Evolutionary conservation across 2,797 vertebrate genomes (phyloP).

Genomic region (Lithobates sylvaticus): DNA sequence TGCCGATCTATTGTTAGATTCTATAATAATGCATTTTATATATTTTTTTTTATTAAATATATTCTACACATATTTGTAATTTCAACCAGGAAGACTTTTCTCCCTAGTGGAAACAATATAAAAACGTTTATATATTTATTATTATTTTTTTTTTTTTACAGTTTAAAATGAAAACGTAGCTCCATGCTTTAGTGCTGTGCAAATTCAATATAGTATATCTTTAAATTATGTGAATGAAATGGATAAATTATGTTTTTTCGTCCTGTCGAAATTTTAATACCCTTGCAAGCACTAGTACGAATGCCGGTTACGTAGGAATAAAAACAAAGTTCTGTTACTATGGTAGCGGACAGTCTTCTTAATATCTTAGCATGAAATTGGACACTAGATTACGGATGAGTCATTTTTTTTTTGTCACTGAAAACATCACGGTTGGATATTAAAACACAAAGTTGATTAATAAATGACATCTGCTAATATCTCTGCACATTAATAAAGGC

Average conservation of each 20-base stretch:
- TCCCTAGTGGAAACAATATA: conserved; percentile 94
- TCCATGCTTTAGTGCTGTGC: conserved; percentile 94
- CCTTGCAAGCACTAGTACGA: conserved; percentile 83
- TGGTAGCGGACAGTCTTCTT: conserved; percentile 69
- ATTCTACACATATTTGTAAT: conserved; percentile 94
- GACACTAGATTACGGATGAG: conserved; percentile 77
- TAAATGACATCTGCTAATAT: conserved; percentile 77
- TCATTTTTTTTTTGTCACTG: conserved; percentile 69
- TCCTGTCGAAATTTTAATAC: conserved; percentile 77
- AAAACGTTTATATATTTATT: conserved; percentile 80
- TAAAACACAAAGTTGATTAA: conserved; percentile 77
- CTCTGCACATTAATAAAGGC: conserved; percentile 77
- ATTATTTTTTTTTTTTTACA: conserved; percentile 74
- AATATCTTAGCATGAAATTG: conserved; percentile 79
- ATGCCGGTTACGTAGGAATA: conserved; percentile 79
- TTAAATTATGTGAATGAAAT: conserved; percentile 79
- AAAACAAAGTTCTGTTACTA: conserved; percentile 74
- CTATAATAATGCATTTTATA: conserved; percentile 94
- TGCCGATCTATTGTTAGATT: conserved; percentile 93
- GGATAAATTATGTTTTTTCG: conserved; percentile 72
- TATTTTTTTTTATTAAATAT: conserved; percentile 96
- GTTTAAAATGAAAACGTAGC: conserved; percentile 87
- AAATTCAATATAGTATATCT: conserved; percentile 82
- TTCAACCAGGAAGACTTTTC: conserved; percentile 87
- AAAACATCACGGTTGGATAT: conserved; percentile 78